Evolutionary conservation across 2,113 vertebrate genomes (phyloP).

Genomic region (Chaenogobius annularis): DNA sequence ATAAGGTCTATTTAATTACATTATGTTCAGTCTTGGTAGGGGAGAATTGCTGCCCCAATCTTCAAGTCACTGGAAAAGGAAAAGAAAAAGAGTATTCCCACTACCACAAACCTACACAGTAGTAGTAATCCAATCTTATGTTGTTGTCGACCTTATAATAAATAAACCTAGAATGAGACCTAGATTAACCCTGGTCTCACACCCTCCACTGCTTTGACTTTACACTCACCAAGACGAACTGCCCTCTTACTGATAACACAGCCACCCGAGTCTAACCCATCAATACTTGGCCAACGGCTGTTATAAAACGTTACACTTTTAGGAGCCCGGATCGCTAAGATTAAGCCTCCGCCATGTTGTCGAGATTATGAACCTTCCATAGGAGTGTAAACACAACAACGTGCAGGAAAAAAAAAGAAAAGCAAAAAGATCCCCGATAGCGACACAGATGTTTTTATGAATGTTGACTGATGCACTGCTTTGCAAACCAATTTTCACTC

Average conservation of each 20-base stretch:
- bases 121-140: background rate
- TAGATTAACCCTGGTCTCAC: background rate
- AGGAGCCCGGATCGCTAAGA: background rate
- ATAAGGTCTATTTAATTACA: too few relatives aligned
- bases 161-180: background rate
- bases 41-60: too few relatives aligned
- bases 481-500: conserved; percentile 1
- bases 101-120: background rate
- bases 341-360: conserved; percentile 9
- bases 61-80: too few relatives aligned
- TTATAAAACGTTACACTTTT: conserved; percentile 11
- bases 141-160: background rate
- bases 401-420: background rate
- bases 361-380: conserved; percentile 4
- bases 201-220: too few relatives aligned
- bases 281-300: conserved; percentile 5
- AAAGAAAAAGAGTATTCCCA: too few relatives aligned
- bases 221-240: background rate
- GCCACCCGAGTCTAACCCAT: conserved; percentile 3
- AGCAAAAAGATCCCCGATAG: background rate
- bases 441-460: background rate
- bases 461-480: background rate
- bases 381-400: background rate
- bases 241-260: conserved; percentile 2
- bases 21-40: too few relatives aligned